A percentile compares a stretch with the other conserved stretches of the same genome.
phyloP scores from a whole-genome alignment of 53 echinoderm and acorn worm species.

The Luidia sarsii region DNA sequence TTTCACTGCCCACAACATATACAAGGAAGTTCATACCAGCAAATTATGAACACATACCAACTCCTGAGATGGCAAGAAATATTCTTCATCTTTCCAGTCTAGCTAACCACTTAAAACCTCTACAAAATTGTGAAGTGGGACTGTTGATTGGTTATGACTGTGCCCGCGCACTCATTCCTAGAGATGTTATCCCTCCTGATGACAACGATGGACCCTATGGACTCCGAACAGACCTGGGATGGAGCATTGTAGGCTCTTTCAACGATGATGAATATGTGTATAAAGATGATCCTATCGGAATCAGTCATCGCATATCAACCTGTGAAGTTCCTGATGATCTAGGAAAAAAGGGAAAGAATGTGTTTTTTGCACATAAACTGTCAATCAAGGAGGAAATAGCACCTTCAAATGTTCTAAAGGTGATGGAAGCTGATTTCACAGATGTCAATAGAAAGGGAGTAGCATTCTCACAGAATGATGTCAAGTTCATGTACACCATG shows the following conservation, averaged over 20 bases:
- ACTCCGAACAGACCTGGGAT: conserved; percentile 50
- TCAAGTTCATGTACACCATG: conserved; percentile 24
- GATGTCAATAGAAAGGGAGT: conserved; percentile 9
- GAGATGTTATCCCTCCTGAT: conserved; percentile 34
- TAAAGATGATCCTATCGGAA: conserved; percentile 38
- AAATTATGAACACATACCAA: conserved; percentile 56
- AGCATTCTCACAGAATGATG: conserved; percentile 21
- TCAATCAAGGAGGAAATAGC: conserved; percentile 57
- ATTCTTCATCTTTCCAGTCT: conserved; percentile 45
- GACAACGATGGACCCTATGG: conserved; percentile 48
- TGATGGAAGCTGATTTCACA: conserved; percentile 53
- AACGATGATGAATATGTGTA: neutral
- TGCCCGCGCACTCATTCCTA: conserved; percentile 42
- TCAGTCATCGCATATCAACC: conserved; percentile 43
- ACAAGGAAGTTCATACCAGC: too few species aligned
- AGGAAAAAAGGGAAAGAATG: neutral
- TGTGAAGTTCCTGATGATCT: conserved; percentile 19
- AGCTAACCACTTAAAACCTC: conserved; percentile 18
- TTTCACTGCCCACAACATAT: too few species aligned
- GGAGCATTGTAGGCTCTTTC: conserved; percentile 55
- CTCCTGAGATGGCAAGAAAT: conserved; percentile 41
- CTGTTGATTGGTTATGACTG: conserved; percentile 59
- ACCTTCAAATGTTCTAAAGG: conserved; percentile 31
- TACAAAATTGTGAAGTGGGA: conserved; percentile 44
- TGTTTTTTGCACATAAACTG: neutral